Evolutionary conservation across 2,113 vertebrate genomes (phyloP).

Genomic region (Trogon surrucura): DNA sequence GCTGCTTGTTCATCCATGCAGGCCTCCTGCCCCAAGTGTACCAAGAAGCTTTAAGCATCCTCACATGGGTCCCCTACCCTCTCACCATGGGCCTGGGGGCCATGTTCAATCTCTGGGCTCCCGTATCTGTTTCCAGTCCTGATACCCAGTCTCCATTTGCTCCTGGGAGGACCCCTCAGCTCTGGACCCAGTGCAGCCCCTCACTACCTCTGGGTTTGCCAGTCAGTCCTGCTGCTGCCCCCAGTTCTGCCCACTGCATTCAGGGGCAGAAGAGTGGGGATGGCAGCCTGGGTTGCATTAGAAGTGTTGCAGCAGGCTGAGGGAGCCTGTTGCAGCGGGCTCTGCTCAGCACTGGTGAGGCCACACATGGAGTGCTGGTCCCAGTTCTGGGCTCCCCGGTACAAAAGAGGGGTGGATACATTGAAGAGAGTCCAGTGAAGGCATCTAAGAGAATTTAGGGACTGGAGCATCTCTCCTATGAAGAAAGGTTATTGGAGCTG

Average conservation of each 20-base stretch:
- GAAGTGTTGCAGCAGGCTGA: too few relatives aligned
- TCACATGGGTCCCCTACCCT: neutral
- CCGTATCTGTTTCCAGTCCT: neutral
- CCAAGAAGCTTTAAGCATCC: neutral
- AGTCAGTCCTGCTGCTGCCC: neutral
- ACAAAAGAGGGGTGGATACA: too few relatives aligned
- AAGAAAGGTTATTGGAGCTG: too few relatives aligned
- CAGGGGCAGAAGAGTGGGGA: neutral
- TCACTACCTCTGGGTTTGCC: neutral
- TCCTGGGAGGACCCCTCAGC: neutral
- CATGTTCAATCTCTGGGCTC: neutral
- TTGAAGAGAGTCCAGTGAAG: too few relatives aligned
- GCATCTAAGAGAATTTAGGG: too few relatives aligned
- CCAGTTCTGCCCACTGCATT: neutral
- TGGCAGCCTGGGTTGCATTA: neutral
- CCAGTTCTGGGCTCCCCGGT: too few relatives aligned
- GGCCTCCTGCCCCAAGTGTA: neutral
- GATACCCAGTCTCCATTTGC: neutral
- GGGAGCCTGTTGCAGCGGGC: too few relatives aligned
- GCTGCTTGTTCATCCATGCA: too few relatives aligned
- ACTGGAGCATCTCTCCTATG: too few relatives aligned
- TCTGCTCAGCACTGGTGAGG: too few relatives aligned
- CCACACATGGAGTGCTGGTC: too few relatives aligned
- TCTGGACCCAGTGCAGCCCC: neutral
- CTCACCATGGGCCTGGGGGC: neutral